These are phyloP conservation scores for Zoanthus sansibaricus DNA, from an alignment of 92 coral and sea anemone species.

Conservation along the genomic window DNA sequence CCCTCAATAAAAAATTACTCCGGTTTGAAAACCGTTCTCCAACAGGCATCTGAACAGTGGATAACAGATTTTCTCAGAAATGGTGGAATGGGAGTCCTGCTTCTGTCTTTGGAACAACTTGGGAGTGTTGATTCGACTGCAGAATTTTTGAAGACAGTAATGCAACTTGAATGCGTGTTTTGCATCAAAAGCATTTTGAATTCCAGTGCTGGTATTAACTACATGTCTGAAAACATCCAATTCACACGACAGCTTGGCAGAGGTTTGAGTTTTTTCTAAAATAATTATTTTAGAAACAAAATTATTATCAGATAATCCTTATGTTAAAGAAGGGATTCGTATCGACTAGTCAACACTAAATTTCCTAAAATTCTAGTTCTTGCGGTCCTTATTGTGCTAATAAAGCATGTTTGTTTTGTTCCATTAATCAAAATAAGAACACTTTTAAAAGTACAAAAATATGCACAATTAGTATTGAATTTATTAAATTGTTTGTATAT, in stretches of 20 bases:
- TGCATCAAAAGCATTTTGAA: slow-evolving; percentile 88
- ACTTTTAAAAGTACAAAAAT: too few species aligned
- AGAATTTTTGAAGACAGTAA: slow-evolving; percentile 67
- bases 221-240: slow-evolving; percentile 78
- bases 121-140: slow-evolving; percentile 46
- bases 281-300: neutral
- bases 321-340: neutral
- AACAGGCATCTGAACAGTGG: slow-evolving; percentile 77
- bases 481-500: too few species aligned
- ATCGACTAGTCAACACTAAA: neutral
- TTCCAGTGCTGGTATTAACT: slow-evolving; percentile 77
- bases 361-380: neutral
- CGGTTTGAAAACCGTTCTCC: slow-evolving; percentile 70
- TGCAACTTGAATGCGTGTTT: slow-evolving; percentile 78
- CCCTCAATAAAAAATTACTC: slow-evolving; percentile 80
- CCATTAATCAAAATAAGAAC: too few species aligned
- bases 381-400: too few species aligned
- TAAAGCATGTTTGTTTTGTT: too few species aligned
- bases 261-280: slow-evolving; percentile 59
- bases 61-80: slow-evolving; percentile 74
- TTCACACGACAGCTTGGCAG: slow-evolving; percentile 75
- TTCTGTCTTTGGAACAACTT: slow-evolving; percentile 78
- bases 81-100: slow-evolving; percentile 81
- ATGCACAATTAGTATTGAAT: too few species aligned
- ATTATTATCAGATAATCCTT: neutral